A percentile compares a stretch with the other conserved stretches of the same genome.
Conservation (phyloP, 30 jellyfish, hydroid and myxozoan species). For the Pelagia noctiluca region DNA sequence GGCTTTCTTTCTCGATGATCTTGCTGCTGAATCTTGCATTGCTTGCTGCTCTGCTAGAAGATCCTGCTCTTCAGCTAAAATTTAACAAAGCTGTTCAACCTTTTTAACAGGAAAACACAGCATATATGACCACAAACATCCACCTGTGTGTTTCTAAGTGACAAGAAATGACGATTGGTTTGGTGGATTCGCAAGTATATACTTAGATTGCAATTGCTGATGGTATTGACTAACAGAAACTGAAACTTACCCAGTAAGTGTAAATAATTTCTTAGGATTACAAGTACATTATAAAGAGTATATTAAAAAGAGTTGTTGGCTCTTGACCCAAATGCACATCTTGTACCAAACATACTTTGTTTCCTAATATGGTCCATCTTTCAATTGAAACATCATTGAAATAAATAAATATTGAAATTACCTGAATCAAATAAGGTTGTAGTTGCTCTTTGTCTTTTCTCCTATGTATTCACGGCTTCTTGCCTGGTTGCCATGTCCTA, state of each 20-base stretch:
- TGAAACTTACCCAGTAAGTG: background rate
- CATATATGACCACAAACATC: conserved; percentile 17
- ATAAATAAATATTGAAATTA: conserved; percentile 25
- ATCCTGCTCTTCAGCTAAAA: conserved; percentile 33
- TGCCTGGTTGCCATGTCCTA: conserved; percentile 21
- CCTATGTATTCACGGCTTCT: conserved; percentile 27
- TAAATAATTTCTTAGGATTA: conserved; percentile 10
- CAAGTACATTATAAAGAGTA: too few species aligned
- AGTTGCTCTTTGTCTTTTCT: conserved; percentile 17
- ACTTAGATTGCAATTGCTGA: background rate
- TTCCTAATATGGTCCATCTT: conserved; percentile 17
- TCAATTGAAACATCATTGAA: conserved; percentile 14
- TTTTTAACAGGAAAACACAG: conserved; percentile 15
- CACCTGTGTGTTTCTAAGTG: conserved; percentile 1
- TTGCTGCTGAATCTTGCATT: background rate
- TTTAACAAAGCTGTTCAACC: background rate
- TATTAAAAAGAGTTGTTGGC: too few species aligned
- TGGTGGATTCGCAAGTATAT: too few species aligned
- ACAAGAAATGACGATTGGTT: conserved; percentile 6
- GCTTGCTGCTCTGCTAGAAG: background rate
- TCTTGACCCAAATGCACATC: too few species aligned
- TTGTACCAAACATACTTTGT: too few species aligned
- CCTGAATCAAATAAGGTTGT: conserved; percentile 32
- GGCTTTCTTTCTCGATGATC: background rate
- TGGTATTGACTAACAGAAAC: conserved; percentile 1